phyloP scores from a whole-genome alignment of 2,888 invertebrate species.

The Sycophila texana region DNA sequence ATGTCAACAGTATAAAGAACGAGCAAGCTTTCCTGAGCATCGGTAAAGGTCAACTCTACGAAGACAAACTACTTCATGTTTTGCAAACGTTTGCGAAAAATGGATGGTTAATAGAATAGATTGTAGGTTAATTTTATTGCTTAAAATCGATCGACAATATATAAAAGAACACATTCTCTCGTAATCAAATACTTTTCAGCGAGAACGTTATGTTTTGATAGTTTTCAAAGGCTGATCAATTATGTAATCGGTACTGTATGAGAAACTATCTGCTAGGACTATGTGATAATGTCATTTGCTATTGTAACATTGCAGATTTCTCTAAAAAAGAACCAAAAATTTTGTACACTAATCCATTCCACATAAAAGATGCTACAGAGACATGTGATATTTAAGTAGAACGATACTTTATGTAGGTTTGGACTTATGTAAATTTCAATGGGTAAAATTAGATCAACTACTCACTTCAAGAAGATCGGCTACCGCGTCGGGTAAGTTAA shows the following conservation, averaged over 20 bases:
- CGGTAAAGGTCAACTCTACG: constrained; percentile 64
- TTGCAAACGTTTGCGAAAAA: constrained; percentile 65
- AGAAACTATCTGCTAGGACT: neutral
- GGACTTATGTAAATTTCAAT: constrained; percentile 18
- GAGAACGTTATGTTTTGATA: no score
- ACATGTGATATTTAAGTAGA: constrained; percentile 39
- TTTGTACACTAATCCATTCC: constrained; percentile 37
- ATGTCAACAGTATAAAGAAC: constrained; percentile 64
- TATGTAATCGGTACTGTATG: neutral
- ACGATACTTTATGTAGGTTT: constrained; percentile 9
- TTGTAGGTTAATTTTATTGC: no score
- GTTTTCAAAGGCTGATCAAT: no score
- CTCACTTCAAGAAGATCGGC: constrained; percentile 84
- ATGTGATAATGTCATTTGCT: neutral
- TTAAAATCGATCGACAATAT: no score
- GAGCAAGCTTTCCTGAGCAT: constrained; percentile 64
- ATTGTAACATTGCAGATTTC: constrained; percentile 24
- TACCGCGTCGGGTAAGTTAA: constrained; percentile 93
- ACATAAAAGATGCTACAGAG: constrained; percentile 12
- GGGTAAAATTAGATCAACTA: constrained; percentile 48
- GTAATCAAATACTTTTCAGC: no score
- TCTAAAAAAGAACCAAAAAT: constrained; percentile 17
- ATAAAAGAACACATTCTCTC: no score
- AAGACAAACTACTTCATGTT: constrained; percentile 66
- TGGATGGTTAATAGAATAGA: constrained; percentile 65